Evolutionary conservation across 2,797 vertebrate genomes (phyloP), one percentile per base, ranked within the genome.

Genomic region (Channallabes apus): DNA sequence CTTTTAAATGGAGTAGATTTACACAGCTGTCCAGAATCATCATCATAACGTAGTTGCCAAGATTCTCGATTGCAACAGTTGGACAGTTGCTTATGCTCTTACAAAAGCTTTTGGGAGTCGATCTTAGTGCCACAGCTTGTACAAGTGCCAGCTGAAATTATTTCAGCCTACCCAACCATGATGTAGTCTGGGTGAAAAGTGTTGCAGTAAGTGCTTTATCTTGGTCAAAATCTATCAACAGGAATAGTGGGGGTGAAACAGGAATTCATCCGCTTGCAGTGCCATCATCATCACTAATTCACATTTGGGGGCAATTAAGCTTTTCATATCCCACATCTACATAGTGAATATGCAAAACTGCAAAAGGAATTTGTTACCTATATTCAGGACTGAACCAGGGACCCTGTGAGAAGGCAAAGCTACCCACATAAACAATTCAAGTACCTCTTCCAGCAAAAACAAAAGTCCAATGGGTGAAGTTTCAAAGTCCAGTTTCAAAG

Each of bases 21-120:
- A 84, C 86, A 83, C 88, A 87, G 85, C 88, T 87, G 86, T 86
- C 85, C 83, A 29, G 75, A 83, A 82, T 80, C 78, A 73, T 64
- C 84, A 38, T 41, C 62, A 65, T 67, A 54, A 85, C 69, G 22
- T 71, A 71, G 79, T 46, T 78, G 80, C 86, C 81, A 61, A 22
- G 51, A 64, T 86, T 83, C 58, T 58, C 27, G 29, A 67, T 4
- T 38, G 29, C 62, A 24, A 62, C 78, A 75, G 58, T 80, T 72
- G 83, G 76, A 61, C 65, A 84, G 83, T 41, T 79, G 58, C 77
- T 62, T 41, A 14, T 35, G 32, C 32, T 78, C 32, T 35, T 35
- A 24, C 3, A 12, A 76, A 76, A 32, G n/a, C 73, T 56, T 76
- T 20, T 12, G 56, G 56, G 32, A 61, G 77, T 35, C 41, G 58